A percentile compares a stretch with the other conserved stretches of the same genome.
These are phyloP conservation scores for Eupsilia transversa DNA, from an alignment of 2,888 invertebrate species.

Conservation along the genomic window DNA sequence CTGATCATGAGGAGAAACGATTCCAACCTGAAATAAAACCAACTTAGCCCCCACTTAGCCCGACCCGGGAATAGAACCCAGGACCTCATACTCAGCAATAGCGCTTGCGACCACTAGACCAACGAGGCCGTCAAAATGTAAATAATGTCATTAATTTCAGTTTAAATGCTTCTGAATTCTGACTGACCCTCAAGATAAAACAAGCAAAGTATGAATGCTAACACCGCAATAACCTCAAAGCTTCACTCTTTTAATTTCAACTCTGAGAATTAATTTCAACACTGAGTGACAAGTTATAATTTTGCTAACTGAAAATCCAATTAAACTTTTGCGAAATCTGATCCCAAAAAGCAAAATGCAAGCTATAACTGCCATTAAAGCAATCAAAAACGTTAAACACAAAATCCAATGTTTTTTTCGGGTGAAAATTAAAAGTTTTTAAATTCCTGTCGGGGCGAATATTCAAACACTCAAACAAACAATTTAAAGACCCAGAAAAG, in stretches of 20 bases:
- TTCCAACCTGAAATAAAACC: too few species aligned
- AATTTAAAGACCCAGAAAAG: neutral
- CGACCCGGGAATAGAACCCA: too few species aligned
- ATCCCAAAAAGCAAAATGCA: conserved; percentile 18
- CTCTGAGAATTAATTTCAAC: conserved; percentile 12
- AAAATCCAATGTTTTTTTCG: conserved; percentile 12
- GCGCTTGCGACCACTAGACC: too few species aligned
- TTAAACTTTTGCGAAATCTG: conserved; percentile 36
- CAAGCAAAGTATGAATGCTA: neutral
- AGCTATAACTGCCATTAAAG: neutral
- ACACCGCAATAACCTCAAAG: conserved; percentile 7
- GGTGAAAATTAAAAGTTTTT: conserved; percentile 9
- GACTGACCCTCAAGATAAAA: neutral
- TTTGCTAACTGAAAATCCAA: conserved; percentile 36
- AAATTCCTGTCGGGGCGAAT: neutral
- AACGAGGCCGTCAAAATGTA: too few species aligned
- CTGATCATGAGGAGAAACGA: too few species aligned
- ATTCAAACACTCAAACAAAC: neutral
- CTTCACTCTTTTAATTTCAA: conserved; percentile 23
- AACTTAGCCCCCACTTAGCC: too few species aligned
- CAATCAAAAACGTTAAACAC: conserved; percentile 8
- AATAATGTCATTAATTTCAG: neutral
- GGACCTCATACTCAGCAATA: too few species aligned
- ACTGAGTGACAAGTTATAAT: conserved; percentile 24
- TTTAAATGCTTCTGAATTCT: neutral